Percentiles rank a stretch among this genome's conserved stretches.
Conservation (phyloP, 1,140 invertebrate species). For the Mizuhopecten yessoensis region DNA sequence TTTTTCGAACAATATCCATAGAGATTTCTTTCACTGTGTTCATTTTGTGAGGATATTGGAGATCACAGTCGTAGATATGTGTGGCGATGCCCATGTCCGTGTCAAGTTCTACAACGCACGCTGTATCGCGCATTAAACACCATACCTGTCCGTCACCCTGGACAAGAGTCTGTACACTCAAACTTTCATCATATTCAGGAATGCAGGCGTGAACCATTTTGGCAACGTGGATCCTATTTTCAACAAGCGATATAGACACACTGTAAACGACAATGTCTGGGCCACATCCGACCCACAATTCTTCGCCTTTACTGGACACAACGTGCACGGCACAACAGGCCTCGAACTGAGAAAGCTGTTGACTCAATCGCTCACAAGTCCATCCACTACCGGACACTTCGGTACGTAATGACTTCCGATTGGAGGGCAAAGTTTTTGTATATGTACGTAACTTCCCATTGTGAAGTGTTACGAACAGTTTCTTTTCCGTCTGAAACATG, state of each 20-base stretch:
- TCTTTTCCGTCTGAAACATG: neutral
- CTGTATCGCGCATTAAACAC: slow-evolving; percentile 60
- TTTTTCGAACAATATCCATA: neutral
- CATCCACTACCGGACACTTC: neutral
- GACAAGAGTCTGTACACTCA: slow-evolving; percentile 44
- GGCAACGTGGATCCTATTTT: slow-evolving; percentile 56
- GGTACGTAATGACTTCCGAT: neutral
- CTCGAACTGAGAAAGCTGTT: neutral
- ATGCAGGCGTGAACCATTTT: slow-evolving; percentile 37
- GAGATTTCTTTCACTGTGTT: neutral
- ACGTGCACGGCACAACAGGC: neutral
- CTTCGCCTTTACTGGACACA: slow-evolving; percentile 44
- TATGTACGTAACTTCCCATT: neutral
- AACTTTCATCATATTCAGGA: neutral
- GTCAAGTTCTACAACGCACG: slow-evolving; percentile 63
- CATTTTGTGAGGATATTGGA: slow-evolving; percentile 45
- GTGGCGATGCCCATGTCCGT: slow-evolving; percentile 57
- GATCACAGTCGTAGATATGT: slow-evolving; percentile 54
- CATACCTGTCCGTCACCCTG: slow-evolving; percentile 61
- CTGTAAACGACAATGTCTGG: slow-evolving; percentile 62
- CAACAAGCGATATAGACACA: slow-evolving; percentile 53
- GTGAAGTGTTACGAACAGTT: neutral
- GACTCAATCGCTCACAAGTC: neutral
- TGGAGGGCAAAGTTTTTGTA: neutral
- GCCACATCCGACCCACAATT: slow-evolving; percentile 69